Evolutionary conservation across 1,140 invertebrate genomes (phyloP).

Genomic region (Caenorhabditis inopinata): DNA sequence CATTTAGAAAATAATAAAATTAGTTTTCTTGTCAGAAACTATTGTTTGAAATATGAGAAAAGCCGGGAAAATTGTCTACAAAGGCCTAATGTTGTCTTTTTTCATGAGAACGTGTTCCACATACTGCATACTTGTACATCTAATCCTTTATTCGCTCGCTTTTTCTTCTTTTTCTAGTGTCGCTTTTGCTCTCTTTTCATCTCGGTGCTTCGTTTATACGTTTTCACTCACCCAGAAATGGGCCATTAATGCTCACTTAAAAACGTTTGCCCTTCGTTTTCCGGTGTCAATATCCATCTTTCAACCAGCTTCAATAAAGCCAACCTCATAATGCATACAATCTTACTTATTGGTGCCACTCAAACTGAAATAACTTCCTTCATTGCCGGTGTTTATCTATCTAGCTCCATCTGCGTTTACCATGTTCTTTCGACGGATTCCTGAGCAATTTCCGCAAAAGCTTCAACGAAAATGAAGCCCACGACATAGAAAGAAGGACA

Average conservation of each 20-base stretch:
- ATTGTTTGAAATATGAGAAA: no score
- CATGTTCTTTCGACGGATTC: no score
- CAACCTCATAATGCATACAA: no score
- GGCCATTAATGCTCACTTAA: conserved; percentile 21
- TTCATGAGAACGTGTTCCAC: no score
- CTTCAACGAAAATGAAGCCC: neutral
- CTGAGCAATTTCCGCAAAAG: neutral
- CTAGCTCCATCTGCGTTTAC: neutral
- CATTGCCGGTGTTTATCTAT: conserved; percentile 10
- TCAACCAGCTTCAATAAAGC: neutral
- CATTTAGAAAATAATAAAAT: no score
- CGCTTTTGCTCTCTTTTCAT: neutral
- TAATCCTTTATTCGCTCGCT: neutral
- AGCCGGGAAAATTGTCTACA: no score
- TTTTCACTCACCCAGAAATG: neutral
- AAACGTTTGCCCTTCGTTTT: conserved; percentile 26
- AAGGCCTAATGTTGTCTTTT: no score
- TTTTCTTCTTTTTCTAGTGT: neutral
- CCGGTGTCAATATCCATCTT: conserved; percentile 29
- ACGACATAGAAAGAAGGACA: neutral
- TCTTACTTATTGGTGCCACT: neutral
- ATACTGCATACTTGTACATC: neutral
- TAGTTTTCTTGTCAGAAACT: no score
- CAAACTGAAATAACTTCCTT: conserved; percentile 27
- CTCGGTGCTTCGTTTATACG: neutral